phyloP scores from a whole-genome alignment of 1,140 invertebrate genomes.

The Drosophila bifasciata region DNA sequence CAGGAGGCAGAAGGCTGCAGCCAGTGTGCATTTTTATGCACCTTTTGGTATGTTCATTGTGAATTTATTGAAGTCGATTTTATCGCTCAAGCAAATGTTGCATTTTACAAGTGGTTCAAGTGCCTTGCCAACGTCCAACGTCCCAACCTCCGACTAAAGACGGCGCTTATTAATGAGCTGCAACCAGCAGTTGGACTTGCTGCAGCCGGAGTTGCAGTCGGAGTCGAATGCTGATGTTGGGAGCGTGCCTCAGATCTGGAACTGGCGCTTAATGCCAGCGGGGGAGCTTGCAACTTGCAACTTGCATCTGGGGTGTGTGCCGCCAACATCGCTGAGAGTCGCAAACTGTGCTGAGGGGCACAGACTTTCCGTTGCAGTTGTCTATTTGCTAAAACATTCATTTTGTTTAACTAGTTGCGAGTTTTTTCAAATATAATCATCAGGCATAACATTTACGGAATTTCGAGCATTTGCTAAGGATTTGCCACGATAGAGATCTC shows the following conservation, averaged over 20 bases:
- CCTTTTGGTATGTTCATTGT: slow-evolving; percentile 82
- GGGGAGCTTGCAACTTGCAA: slow-evolving; percentile 14
- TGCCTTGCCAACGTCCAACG: slow-evolving; percentile 57
- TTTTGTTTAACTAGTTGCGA: too few relatives aligned
- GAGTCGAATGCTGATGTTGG: slow-evolving; percentile 13
- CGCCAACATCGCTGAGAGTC: too few relatives aligned
- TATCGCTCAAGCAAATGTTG: slow-evolving; percentile 83
- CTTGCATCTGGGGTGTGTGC: too few relatives aligned
- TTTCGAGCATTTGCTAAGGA: too few relatives aligned
- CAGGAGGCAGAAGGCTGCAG: background rate
- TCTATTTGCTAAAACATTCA: too few relatives aligned
- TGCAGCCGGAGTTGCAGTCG: slow-evolving; percentile 36
- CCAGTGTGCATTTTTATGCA: slow-evolving; percentile 73
- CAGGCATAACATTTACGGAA: too few relatives aligned
- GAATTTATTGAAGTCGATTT: slow-evolving; percentile 83
- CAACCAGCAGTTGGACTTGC: slow-evolving; percentile 18
- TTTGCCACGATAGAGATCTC: too few relatives aligned
- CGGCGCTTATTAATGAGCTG: slow-evolving; percentile 79
- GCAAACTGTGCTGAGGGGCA: too few relatives aligned
- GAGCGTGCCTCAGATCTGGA: slow-evolving; percentile 34
- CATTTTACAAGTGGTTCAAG: slow-evolving; percentile 82
- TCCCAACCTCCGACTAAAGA: slow-evolving; percentile 55
- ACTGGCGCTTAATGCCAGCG: slow-evolving; percentile 30
- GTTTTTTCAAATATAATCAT: too few relatives aligned
- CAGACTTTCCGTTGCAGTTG: background rate